phyloP scores from a whole-genome alignment of 1,140 invertebrate species.

The Papilio dardanus region DNA sequence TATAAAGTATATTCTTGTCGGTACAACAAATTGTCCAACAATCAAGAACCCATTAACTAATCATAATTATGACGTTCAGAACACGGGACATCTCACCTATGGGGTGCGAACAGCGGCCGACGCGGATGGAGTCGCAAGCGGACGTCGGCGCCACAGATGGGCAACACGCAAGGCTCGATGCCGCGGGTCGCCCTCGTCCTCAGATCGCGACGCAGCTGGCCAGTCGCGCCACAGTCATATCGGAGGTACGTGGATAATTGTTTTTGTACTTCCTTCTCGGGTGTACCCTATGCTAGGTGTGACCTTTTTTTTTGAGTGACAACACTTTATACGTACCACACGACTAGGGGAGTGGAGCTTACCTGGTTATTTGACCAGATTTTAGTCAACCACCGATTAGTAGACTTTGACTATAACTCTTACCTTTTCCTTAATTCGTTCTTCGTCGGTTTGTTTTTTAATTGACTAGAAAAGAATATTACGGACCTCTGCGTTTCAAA shows the following conservation, averaged over 20 bases:
- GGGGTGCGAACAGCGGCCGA: slow-evolving; percentile 73
- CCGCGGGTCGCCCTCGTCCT: slow-evolving; percentile 84
- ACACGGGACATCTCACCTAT: slow-evolving; percentile 77
- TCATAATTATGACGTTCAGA: slow-evolving; percentile 47
- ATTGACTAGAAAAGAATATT: not conserved
- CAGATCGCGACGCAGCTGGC: slow-evolving; percentile 86
- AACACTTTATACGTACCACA: too few relatives aligned
- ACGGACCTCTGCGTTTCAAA: not conserved
- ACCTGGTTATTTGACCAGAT: too few relatives aligned
- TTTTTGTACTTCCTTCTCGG: too few relatives aligned
- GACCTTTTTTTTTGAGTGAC: too few relatives aligned
- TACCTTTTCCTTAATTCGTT: not conserved
- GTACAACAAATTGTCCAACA: not conserved
- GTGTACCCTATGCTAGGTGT: too few relatives aligned
- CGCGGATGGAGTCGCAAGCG: slow-evolving; percentile 84
- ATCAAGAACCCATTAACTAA: too few relatives aligned
- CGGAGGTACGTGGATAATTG: slow-evolving; percentile 78
- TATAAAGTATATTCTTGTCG: not conserved
- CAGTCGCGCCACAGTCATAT: slow-evolving; percentile 85
- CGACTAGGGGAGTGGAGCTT: too few relatives aligned
- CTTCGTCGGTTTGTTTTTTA: not conserved
- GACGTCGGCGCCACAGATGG: slow-evolving; percentile 86
- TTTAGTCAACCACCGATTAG: too few relatives aligned
- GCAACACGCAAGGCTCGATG: slow-evolving; percentile 81
- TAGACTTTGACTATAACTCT: not conserved